phyloP scores from a whole-genome alignment of 2,888 invertebrate genomes.

The Ariolimax columbianus region DNA sequence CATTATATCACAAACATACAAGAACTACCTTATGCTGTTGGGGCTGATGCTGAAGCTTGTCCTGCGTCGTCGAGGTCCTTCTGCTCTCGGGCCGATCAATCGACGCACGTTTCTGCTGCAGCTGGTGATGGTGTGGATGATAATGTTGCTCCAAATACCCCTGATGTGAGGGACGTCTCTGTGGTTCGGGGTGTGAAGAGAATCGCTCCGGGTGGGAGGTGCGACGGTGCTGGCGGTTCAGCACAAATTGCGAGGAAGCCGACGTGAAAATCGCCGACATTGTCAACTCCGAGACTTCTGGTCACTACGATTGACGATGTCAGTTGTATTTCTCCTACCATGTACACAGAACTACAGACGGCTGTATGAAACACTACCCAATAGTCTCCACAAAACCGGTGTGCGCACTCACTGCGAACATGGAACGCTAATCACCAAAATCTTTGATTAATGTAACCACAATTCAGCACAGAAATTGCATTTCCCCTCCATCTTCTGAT shows the following conservation, averaged over 20 bases:
- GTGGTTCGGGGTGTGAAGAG: slow-evolving; percentile 36
- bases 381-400: too few species aligned
- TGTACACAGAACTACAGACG: too few species aligned
- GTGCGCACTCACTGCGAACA: too few species aligned
- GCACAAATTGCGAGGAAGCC: slow-evolving; percentile 57
- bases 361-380: too few species aligned
- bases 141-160: slow-evolving; percentile 44
- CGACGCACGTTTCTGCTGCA: slow-evolving; percentile 38
- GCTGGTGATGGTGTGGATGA: slow-evolving; percentile 42
- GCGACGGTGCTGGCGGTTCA: slow-evolving; percentile 53
- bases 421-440: too few species aligned
- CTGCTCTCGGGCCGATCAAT: slow-evolving; percentile 33
- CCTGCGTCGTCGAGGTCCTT: slow-evolving; percentile 19
- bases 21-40: slow-evolving; percentile 31
- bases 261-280: slow-evolving; percentile 57
- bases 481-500: too few species aligned
- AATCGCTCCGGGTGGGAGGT: slow-evolving; percentile 52
- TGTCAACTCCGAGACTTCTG: not conserved
- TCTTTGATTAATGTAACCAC: too few species aligned
- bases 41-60: slow-evolving; percentile 43
- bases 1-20: too few species aligned
- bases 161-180: slow-evolving; percentile 46
- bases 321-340: not conserved
- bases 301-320: not conserved
- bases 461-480: too few species aligned